phyloP scores from a whole-genome alignment of 2,888 invertebrate genomes.

The Drosophila tripunctata region DNA sequence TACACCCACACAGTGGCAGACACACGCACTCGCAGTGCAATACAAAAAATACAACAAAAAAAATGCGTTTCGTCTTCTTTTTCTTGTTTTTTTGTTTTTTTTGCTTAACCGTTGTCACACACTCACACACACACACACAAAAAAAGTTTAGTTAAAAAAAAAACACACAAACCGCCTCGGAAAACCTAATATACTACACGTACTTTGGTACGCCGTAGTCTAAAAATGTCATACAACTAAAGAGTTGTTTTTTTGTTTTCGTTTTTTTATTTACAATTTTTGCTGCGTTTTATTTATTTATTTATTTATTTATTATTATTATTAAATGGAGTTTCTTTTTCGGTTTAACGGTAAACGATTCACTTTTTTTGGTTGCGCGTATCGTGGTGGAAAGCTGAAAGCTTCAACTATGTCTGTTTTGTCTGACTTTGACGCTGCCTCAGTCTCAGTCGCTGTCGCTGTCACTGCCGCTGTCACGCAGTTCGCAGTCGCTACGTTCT shows the following conservation, averaged over 20 bases:
- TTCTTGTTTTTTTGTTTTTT: slow-evolving; percentile 10
- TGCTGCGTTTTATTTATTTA: slow-evolving; percentile 1
- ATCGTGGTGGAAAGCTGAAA: slow-evolving; percentile 65
- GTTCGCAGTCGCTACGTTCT: slow-evolving; percentile 42
- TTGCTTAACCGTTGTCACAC: not conserved
- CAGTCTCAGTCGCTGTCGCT: slow-evolving; percentile 26
- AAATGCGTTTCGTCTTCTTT: slow-evolving; percentile 19
- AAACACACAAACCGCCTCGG: no score
- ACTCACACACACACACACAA: no score
- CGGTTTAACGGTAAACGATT: slow-evolving; percentile 22
- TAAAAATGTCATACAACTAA: not conserved
- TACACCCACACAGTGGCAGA: slow-evolving; percentile 2
- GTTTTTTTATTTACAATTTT: not conserved
- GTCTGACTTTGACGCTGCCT: slow-evolving; percentile 23
- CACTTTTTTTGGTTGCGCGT: slow-evolving; percentile 57
- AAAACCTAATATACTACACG: no score
- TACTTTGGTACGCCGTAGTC: no score
- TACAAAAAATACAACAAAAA: no score
- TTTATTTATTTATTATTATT: not conserved
- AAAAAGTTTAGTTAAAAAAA: no score
- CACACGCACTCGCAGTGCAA: slow-evolving; percentile 25
- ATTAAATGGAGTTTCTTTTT: slow-evolving; percentile 20
- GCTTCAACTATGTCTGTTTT: slow-evolving; percentile 77
- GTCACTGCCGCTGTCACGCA: not conserved
- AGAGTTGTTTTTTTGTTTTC: not conserved